A percentile compares a stretch with the other conserved stretches of the same genome.
phyloP scores from a whole-genome alignment of 2,797 vertebrate genomes.

The Corythornis leucogaster region DNA sequence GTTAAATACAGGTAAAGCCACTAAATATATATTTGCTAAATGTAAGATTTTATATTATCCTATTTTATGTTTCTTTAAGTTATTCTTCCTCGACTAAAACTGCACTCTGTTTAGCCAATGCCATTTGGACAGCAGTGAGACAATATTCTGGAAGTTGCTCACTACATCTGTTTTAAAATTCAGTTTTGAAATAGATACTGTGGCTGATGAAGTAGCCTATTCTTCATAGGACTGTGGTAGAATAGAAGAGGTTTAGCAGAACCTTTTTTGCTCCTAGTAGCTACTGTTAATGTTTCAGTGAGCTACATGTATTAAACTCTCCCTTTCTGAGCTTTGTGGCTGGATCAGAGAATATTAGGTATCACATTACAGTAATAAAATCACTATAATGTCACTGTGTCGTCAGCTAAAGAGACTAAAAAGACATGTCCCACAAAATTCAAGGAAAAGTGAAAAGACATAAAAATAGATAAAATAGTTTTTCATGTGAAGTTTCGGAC shows the following conservation, averaged over 20 bases:
- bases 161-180: conserved; percentile 15
- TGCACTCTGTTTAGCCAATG: neutral
- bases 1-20: neutral
- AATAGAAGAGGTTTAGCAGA: conserved; percentile 19
- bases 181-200: neutral
- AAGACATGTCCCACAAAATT: conserved; percentile 6
- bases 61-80: neutral
- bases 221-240: neutral
- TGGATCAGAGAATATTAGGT: neutral
- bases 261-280: neutral
- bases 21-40: neutral
- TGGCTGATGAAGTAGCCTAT: neutral
- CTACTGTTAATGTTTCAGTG: neutral
- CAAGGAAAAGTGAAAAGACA: conserved; percentile 39
- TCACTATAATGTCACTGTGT: neutral
- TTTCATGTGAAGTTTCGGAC: conserved; percentile 55
- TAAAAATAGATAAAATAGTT: conserved; percentile 37
- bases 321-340: neutral
- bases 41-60: neutral
- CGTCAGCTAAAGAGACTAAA: conserved; percentile 15
- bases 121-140: neutral
- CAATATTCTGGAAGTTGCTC: neutral
- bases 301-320: neutral
- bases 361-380: conserved; percentile 13
- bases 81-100: neutral